A percentile compares a stretch with the other conserved stretches of the same genome.
Conservation (phyloP, 2,888 invertebrate species). For the Scaptomyza polygonia region DNA sequence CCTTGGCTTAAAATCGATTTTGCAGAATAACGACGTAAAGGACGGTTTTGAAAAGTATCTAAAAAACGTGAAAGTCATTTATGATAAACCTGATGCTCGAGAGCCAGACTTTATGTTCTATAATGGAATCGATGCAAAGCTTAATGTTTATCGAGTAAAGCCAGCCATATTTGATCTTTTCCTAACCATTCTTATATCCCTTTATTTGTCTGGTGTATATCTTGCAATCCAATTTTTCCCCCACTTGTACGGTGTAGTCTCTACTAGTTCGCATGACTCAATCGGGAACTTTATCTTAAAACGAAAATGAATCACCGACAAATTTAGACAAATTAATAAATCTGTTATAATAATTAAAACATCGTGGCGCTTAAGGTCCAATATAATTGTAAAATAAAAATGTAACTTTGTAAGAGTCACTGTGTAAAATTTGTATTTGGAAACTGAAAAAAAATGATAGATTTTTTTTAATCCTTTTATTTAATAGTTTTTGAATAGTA, state of each 20-base stretch:
- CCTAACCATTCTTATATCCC: slow-evolving; percentile 92
- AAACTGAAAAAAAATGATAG: background rate
- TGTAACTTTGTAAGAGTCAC: slow-evolving; percentile 26
- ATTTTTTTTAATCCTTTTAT: background rate
- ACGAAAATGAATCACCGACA: slow-evolving; percentile 35
- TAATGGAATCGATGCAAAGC: slow-evolving; percentile 90
- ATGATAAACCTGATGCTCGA: slow-evolving; percentile 90
- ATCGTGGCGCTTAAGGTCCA: slow-evolving; percentile 37
- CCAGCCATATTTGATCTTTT: slow-evolving; percentile 99
- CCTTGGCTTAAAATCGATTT: slow-evolving; percentile 89
- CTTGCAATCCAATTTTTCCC: slow-evolving; percentile 91
- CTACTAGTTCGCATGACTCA: slow-evolving; percentile 71
- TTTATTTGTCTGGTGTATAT: slow-evolving; percentile 94
- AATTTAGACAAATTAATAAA: slow-evolving; percentile 25
- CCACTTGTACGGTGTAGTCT: slow-evolving; percentile 87
- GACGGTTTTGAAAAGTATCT: slow-evolving; percentile 90
- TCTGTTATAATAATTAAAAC: slow-evolving; percentile 30
- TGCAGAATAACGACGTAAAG: slow-evolving; percentile 89
- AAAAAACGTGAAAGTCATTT: slow-evolving; percentile 89
- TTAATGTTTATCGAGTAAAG: slow-evolving; percentile 97
- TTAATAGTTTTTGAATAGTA: background rate
- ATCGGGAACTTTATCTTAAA: slow-evolving; percentile 27
- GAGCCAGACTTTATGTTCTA: slow-evolving; percentile 98
- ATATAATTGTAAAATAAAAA: slow-evolving; percentile 40
- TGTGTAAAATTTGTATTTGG: slow-evolving; percentile 6